Evolutionary conservation across 2,888 invertebrate genomes (phyloP).

Genomic region (Lepidocyrtoides sp.): DNA sequence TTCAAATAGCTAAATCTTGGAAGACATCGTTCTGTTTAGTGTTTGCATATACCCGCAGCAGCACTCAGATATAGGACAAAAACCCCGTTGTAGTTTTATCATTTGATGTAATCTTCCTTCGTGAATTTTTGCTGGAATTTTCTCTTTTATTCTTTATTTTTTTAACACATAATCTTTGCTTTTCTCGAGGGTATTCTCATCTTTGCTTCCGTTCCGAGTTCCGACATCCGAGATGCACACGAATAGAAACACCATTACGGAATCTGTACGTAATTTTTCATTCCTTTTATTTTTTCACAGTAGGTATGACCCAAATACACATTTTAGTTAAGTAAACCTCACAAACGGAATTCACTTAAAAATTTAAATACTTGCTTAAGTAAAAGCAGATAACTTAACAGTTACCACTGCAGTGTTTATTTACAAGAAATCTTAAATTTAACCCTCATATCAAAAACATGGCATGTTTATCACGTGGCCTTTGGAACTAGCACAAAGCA

Average conservation of each 20-base stretch:
- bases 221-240: background rate
- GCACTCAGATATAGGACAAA: background rate
- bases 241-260: background rate
- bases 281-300: background rate
- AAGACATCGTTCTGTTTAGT: background rate
- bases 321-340: constrained; percentile 2
- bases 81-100: constrained; percentile 34
- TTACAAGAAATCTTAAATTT: background rate
- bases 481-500: background rate
- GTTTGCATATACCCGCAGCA: background rate
- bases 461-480: constrained; percentile 44
- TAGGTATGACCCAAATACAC: background rate
- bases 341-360: constrained; percentile 29
- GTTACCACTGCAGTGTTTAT: background rate
- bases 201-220: background rate
- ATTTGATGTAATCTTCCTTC: constrained; percentile 65
- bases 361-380: background rate
- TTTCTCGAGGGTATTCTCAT: constrained; percentile 67
- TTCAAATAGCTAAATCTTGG: too few relatives aligned
- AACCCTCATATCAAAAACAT: constrained; percentile 1
- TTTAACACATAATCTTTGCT: constrained; percentile 62
- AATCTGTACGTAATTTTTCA: background rate
- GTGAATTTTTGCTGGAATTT: constrained; percentile 41
- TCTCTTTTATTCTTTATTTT: constrained; percentile 43
- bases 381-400: background rate